Conservation (phyloP, 2,113 vertebrate genomes). For the Rattus rattus region DNA sequence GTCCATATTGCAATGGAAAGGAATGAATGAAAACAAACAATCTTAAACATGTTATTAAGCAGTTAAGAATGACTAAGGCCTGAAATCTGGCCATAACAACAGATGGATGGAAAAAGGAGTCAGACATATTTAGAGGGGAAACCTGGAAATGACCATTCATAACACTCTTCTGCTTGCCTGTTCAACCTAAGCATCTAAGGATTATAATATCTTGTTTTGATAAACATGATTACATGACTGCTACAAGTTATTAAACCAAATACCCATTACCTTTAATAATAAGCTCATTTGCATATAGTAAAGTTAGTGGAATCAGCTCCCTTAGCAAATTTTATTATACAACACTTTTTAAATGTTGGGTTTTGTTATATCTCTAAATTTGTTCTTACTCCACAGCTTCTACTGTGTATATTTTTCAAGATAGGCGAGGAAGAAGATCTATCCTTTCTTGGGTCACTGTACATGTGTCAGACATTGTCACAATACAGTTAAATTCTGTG, state of each 20-base stretch:
- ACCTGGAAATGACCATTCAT: not conserved
- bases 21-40: not conserved
- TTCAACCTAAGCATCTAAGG: not conserved
- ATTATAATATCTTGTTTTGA: not conserved
- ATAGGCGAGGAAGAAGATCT: not conserved
- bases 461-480: not conserved
- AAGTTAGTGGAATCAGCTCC: not conserved
- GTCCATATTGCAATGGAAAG: not conserved
- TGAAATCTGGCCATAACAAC: not conserved
- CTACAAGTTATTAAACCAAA: not conserved
- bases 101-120: not conserved
- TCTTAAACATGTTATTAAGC: not conserved
- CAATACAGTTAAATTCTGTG: not conserved
- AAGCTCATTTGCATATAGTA: not conserved
- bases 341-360: not conserved
- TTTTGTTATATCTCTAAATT: not conserved
- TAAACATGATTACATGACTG: not conserved
- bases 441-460: not conserved
- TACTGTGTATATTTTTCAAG: not conserved
- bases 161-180: not conserved
- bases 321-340: not conserved
- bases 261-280: not conserved
- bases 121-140: not conserved
- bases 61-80: not conserved
- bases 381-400: not conserved